phyloP scores from a whole-genome alignment of 92 coral and sea anemone genomes.

The Siderastrea siderea region DNA sequence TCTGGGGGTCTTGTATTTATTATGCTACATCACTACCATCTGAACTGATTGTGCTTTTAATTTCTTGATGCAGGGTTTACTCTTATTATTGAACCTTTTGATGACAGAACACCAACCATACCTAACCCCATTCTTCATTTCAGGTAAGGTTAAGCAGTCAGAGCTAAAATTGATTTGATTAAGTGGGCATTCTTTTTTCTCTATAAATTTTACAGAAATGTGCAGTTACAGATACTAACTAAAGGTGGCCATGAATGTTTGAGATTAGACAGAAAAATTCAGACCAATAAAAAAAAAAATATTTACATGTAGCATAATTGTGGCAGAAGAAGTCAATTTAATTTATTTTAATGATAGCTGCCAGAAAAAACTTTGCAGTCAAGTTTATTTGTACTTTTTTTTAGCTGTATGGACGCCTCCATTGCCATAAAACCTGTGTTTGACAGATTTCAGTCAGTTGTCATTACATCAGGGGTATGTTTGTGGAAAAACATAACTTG shows the following conservation, averaged over 20 bases:
- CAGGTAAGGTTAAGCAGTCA: conserved; percentile 64
- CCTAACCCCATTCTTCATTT: conserved; percentile 98
- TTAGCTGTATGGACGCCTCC: conserved; percentile 98
- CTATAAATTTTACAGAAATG: not conserved
- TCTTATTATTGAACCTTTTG: conserved; percentile 96
- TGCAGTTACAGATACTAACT: not conserved
- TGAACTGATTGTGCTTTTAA: not conserved
- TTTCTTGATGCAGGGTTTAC: conserved; percentile 77
- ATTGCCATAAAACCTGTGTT: conserved; percentile 98
- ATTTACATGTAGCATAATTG: too few relatives aligned
- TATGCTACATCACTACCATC: too few relatives aligned
- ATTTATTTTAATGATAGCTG: not conserved
- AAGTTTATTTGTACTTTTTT: not conserved
- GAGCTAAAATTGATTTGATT: not conserved
- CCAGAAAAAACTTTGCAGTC: not conserved
- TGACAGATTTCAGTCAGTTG: conserved; percentile 98
- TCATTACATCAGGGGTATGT: conserved; percentile 98
- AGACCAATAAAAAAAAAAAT: not conserved
- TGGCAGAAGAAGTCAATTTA: not conserved
- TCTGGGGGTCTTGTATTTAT: too few relatives aligned
- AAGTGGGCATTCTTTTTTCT: not conserved
- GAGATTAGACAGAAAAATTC: too few relatives aligned
- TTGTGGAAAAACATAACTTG: not conserved
- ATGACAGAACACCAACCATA: conserved; percentile 98
- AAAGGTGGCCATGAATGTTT: too few relatives aligned